Conservation (phyloP, 1,140 invertebrate species). For the Chironomus striatipennis region DNA sequence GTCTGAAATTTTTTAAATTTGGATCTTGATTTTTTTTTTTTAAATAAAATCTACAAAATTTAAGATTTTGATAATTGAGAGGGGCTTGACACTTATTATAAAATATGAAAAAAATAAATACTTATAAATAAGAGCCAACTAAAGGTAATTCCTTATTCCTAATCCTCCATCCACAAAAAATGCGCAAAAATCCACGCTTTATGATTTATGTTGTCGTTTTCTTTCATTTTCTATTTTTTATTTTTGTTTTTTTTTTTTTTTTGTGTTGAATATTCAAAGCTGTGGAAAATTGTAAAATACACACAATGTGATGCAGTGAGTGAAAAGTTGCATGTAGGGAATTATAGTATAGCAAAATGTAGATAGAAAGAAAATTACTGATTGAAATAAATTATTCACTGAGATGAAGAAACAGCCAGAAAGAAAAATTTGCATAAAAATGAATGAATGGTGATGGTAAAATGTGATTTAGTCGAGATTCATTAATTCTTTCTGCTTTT, state of each 20-base stretch:
- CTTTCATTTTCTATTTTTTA: too few relatives aligned
- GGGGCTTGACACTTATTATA: too few relatives aligned
- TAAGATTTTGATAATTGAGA: too few relatives aligned
- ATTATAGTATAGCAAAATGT: background rate
- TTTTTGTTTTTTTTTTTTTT: background rate
- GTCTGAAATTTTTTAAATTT: too few relatives aligned
- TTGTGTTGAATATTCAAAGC: constrained; percentile 7
- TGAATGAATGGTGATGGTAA: constrained; percentile 12
- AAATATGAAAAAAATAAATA: too few relatives aligned
- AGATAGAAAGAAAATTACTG: constrained; percentile 1
- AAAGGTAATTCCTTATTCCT: too few relatives aligned
- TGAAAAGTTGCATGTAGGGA: constrained; percentile 2
- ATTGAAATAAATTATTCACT: constrained; percentile 10
- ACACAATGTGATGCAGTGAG: constrained; percentile 6
- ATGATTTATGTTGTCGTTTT: constrained; percentile 4
- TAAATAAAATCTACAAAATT: too few relatives aligned
- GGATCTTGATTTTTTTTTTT: too few relatives aligned
- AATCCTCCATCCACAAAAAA: too few relatives aligned
- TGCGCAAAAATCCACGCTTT: background rate
- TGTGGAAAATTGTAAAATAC: background rate
- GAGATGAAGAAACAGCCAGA: background rate
- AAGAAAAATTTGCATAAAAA: background rate
- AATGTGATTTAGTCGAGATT: constrained; percentile 13
- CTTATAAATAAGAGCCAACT: too few relatives aligned
- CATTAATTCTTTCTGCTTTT: background rate